phyloP scores from a whole-genome alignment of 2,888 invertebrate species.

The Parthenolecanium corni region DNA sequence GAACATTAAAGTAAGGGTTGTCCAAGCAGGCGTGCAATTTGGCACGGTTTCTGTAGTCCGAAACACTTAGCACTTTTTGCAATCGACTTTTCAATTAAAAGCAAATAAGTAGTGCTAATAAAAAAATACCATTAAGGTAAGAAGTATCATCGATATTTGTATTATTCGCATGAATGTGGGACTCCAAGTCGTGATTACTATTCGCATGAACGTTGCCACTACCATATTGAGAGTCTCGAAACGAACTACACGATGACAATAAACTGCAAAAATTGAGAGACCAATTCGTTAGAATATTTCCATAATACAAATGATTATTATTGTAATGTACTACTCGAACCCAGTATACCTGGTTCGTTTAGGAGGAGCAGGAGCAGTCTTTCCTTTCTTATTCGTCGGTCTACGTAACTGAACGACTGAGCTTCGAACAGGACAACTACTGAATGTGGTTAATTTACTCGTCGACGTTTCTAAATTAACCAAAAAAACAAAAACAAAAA shows the following conservation, averaged over 20 bases:
- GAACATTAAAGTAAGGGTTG: too few relatives aligned
- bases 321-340: too few relatives aligned
- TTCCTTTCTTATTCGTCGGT: conserved; percentile 77
- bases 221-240: conserved; percentile 65
- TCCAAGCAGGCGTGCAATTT: too few relatives aligned
- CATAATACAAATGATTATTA: too few relatives aligned
- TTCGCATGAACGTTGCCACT: conserved; percentile 43
- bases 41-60: too few relatives aligned
- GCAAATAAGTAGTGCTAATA: too few relatives aligned
- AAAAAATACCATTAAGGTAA: conserved; percentile 17
- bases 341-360: conserved; percentile 71
- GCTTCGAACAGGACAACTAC: conserved; percentile 46
- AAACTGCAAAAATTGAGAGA: conserved; percentile 45
- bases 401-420: conserved; percentile 70
- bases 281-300: too few relatives aligned
- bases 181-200: conserved; percentile 17
- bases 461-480: conserved; percentile 6
- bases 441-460: conserved; percentile 50
- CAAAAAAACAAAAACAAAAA: not conserved
- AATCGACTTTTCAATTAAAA: too few relatives aligned
- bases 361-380: conserved; percentile 89
- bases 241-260: conserved; percentile 72
- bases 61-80: too few relatives aligned
- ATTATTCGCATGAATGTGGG: conserved; percentile 8
- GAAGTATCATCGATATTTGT: conserved; percentile 4